Base-by-base conservation (phyloP, 2,888 invertebrate species). In the Hypsopygia costalis region DNA sequence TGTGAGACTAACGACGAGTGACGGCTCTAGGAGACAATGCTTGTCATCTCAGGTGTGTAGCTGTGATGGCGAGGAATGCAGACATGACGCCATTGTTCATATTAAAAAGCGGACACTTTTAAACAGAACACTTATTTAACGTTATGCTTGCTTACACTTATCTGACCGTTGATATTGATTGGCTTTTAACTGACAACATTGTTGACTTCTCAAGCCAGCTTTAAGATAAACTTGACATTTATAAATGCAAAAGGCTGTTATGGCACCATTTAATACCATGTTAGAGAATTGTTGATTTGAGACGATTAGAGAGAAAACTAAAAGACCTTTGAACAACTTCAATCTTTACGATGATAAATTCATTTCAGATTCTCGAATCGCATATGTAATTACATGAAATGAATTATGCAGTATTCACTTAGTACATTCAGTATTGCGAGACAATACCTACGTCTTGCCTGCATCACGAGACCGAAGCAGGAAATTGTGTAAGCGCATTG, bases 401-500 rank as follows among this genome's bases (percentile, higher is more conserved):
- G 16, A 16, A 16, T 16, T 16, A 16, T 16, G 16, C 16, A 16
- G 16, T 16, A n/a, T n/a, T n/a, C 2, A 9, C 7, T n/a, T 29
- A 29, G 29, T 29, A 4, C 9, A 29, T 29, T n/a, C 11, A 8
- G 9, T 11, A 29, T 32, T 31, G 29, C 31, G 33, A 11, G 22
- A 30, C 28, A 16, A 16, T 16, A 4, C 16, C 16, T n/a, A 16
- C 16, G 16, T 16, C 16, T 16, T 16, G 16, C 2, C 16, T 16
- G 16, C 16, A 16, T 16, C 16, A 25, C 1, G 10, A 32, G 41
- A 43, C 49, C 50, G 49, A 46, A 51, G 45, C 63, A 63, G 77
- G 77, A 78, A 67, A 73, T 81, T 81, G 63, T 69, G 64, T 63
- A 79, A 83, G 52, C 48, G 61, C 60, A 65, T 69, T 69, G 71